Evolutionary conservation across 2,113 vertebrate genomes (phyloP).

Genomic region (Neogobius melanostomus): DNA sequence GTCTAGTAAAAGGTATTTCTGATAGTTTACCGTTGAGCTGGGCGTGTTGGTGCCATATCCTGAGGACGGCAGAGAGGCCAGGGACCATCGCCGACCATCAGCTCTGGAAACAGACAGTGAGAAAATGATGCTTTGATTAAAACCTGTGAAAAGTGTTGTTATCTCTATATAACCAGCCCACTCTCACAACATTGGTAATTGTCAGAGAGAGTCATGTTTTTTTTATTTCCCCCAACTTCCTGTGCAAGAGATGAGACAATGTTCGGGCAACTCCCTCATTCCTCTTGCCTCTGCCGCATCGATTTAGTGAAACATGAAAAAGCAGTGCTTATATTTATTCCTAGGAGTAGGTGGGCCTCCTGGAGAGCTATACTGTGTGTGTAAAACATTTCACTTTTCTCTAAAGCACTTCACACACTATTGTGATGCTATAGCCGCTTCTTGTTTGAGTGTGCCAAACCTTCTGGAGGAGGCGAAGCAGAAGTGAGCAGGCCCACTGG

Average conservation of each 20-base stretch:
- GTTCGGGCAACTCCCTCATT: slow-evolving; percentile 37
- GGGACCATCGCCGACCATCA: slow-evolving; percentile 91
- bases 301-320: neutral
- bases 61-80: slow-evolving; percentile 91
- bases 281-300: slow-evolving; percentile 29
- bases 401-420: slow-evolving; percentile 11
- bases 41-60: slow-evolving; percentile 96
- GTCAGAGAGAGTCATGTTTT: slow-evolving; percentile 24
- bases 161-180: slow-evolving; percentile 16
- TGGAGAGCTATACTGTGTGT: slow-evolving; percentile 5
- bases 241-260: slow-evolving; percentile 44
- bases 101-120: slow-evolving; percentile 73
- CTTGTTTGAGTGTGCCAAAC: slow-evolving; percentile 62
- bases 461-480: slow-evolving; percentile 93
- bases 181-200: slow-evolving; percentile 18
- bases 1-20: neutral
- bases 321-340: neutral
- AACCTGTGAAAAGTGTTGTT: slow-evolving; percentile 1
- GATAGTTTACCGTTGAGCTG: slow-evolving; percentile 85
- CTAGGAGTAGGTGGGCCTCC: slow-evolving; percentile 18
- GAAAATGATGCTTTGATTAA: slow-evolving; percentile 9
- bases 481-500: slow-evolving; percentile 89
- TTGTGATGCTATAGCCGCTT: slow-evolving; percentile 7
- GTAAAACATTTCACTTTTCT: slow-evolving; percentile 33
- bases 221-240: slow-evolving; percentile 17